Conservation (phyloP, 2,113 vertebrate species). For the Bubo blakistoni region DNA sequence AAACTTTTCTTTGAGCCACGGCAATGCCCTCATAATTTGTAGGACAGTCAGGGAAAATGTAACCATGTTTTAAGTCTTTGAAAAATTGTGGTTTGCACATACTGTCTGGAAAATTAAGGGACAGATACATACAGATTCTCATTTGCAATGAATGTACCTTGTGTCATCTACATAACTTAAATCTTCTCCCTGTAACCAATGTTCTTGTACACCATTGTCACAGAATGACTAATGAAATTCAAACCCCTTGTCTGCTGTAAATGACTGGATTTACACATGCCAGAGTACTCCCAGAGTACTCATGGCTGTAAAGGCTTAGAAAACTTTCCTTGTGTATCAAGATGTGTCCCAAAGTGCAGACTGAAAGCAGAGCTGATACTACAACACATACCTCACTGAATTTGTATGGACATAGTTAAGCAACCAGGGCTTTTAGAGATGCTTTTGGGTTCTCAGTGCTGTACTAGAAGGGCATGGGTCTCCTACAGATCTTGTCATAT, state of each 20-base stretch:
- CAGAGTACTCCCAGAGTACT: background rate
- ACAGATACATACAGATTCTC: background rate
- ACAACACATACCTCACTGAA: background rate
- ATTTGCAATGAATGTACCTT: background rate
- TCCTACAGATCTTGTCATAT: background rate
- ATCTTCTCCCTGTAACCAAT: background rate
- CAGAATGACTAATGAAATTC: background rate
- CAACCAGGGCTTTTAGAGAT: background rate
- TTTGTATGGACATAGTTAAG: background rate
- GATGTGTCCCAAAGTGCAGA: background rate
- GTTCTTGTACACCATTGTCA: background rate
- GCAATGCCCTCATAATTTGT: background rate
- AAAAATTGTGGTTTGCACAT: background rate
- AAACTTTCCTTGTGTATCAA: background rate
- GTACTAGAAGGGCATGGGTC: background rate
- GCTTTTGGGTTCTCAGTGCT: background rate
- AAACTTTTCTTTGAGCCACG: background rate
- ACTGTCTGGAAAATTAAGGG: background rate
- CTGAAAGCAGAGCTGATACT: background rate
- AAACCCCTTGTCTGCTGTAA: background rate
- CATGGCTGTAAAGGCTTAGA: background rate
- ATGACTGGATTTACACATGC: background rate
- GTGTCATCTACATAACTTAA: background rate
- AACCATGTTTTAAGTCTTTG: background rate
- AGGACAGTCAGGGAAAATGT: background rate